phyloP scores from a whole-genome alignment of 2,113 vertebrate genomes.

The Atlantisia rogersi region DNA sequence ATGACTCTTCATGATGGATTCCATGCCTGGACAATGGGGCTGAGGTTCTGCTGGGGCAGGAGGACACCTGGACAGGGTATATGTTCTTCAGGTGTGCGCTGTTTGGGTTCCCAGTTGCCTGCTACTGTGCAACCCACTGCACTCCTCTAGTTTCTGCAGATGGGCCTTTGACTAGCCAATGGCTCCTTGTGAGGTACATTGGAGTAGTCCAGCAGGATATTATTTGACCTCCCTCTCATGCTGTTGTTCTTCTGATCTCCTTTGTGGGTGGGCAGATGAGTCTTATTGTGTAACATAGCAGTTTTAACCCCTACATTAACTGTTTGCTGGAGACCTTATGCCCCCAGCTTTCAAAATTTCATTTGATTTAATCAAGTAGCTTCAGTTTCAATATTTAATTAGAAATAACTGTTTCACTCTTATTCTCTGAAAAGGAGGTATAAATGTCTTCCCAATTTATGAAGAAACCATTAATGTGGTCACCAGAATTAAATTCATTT shows the following conservation, averaged over 20 bases:
- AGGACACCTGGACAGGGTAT: accelerated
- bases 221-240: background rate
- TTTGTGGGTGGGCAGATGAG: background rate
- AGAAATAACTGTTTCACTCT: background rate
- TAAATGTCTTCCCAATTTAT: background rate
- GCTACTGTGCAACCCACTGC: background rate
- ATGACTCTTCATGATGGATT: background rate
- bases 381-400: background rate
- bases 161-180: background rate
- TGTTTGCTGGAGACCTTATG: background rate
- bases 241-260: background rate
- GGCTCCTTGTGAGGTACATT: background rate
- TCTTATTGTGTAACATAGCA: background rate
- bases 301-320: background rate
- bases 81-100: background rate
- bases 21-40: background rate
- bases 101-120: background rate
- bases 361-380: background rate
- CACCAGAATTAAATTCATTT: background rate
- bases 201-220: background rate
- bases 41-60: background rate
- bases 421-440: background rate
- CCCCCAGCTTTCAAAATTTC: background rate
- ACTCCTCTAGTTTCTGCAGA: background rate
- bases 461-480: background rate